Percentiles rank a stretch among this genome's conserved stretches.
Conservation (phyloP, 2,113 vertebrate species). For the Cinclus cinclus region DNA sequence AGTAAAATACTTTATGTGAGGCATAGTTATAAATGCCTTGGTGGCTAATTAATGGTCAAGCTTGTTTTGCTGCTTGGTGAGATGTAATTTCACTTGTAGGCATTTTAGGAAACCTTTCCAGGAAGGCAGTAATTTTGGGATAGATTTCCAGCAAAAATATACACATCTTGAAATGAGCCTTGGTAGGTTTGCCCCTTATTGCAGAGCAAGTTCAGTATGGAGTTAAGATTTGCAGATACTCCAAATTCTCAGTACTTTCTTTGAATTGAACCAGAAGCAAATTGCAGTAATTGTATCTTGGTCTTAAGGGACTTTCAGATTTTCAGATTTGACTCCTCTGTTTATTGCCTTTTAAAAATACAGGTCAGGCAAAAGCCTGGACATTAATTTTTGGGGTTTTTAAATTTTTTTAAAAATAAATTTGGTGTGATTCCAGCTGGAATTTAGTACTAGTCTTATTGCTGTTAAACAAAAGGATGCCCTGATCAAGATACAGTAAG, state of each 20-base stretch:
- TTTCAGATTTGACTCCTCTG: neutral
- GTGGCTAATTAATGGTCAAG: neutral
- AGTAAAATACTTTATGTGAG: neutral
- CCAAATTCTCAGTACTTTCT: neutral
- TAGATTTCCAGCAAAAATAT: neutral
- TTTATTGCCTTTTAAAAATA: neutral
- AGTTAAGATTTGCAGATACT: neutral
- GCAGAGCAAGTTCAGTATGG: neutral
- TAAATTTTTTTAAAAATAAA: neutral
- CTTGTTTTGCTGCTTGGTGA: conserved; percentile 2
- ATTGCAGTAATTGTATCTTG: neutral
- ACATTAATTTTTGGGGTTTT: neutral
- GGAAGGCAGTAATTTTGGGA: conserved; percentile 3
- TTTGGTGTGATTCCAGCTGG: neutral
- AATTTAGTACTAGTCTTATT: neutral
- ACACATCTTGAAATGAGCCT: neutral
- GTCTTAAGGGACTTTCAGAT: neutral
- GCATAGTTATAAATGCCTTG: neutral
- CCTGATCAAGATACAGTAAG: neutral
- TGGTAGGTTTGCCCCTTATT: neutral
- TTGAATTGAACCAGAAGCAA: neutral
- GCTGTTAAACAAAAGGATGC: neutral
- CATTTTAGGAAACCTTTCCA: neutral
- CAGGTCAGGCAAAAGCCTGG: neutral
- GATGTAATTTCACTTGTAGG: neutral